These are phyloP conservation scores for Heliothis virescens DNA, from an alignment of 1,140 invertebrate genomes.

Conservation along the genomic window DNA sequence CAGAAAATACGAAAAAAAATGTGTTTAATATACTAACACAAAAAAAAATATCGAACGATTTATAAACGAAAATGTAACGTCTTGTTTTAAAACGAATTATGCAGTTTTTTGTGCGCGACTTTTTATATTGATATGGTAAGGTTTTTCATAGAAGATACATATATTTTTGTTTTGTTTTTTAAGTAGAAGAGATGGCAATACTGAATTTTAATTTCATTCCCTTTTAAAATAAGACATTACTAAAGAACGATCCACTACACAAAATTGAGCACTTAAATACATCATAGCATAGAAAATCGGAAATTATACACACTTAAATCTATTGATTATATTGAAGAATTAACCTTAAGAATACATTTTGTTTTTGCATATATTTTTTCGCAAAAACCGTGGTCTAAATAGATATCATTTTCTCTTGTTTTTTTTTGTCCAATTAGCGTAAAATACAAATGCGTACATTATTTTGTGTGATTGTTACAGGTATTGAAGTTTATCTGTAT, in stretches of 20 bases:
- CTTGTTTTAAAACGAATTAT: not conserved
- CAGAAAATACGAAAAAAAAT: no score
- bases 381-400: not conserved
- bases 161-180: no score
- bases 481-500: no score
- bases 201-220: not conserved
- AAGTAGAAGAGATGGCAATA: no score
- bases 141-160: no score
- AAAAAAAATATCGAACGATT: no score
- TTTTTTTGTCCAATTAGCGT: not conserved
- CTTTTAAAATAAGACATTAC: slow-evolving; percentile 21
- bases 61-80: not conserved
- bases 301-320: slow-evolving; percentile 22
- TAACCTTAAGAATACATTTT: slow-evolving; percentile 2
- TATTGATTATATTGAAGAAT: slow-evolving; percentile 33
- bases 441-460: not conserved
- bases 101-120: no score
- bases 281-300: not conserved
- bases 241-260: slow-evolving; percentile 24
- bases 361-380: slow-evolving; percentile 20
- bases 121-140: no score
- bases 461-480: no score
- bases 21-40: no score
- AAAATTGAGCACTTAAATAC: slow-evolving; percentile 43
- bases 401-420: slow-evolving; percentile 26